A percentile compares a stretch with the other conserved stretches of the same genome.
Evolutionary conservation across 2,797 vertebrate species (phyloP).

Genomic region (Malurus leucopterus): DNA sequence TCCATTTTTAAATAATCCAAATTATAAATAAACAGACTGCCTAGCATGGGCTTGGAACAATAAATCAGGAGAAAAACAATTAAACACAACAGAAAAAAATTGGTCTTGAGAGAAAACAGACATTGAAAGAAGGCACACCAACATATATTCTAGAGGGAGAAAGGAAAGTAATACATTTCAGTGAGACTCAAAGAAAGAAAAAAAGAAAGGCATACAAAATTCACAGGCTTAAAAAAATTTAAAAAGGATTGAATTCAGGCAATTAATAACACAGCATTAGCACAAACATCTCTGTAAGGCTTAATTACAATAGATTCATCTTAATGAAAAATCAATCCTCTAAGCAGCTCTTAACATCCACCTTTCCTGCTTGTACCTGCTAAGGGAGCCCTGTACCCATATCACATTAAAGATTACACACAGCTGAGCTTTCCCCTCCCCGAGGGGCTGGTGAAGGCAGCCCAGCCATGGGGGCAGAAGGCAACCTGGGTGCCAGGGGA

Average conservation of each 20-base stretch:
- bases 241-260: neutral
- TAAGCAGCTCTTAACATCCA: conserved; percentile 6
- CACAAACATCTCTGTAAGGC: neutral
- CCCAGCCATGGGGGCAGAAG: neutral
- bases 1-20: conserved; percentile 61
- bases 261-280: conserved; percentile 37
- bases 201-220: neutral
- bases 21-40: conserved; percentile 65
- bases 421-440: neutral
- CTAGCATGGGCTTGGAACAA: conserved; percentile 55
- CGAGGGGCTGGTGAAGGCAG: neutral
- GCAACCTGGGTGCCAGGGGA: neutral
- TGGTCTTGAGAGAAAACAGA: conserved; percentile 62
- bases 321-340: conserved; percentile 25
- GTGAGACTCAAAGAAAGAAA: neutral
- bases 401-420: neutral
- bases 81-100: conserved; percentile 61
- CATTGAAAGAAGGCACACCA: conserved; percentile 36
- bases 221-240: neutral
- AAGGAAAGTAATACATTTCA: neutral
- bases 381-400: neutral
- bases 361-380: neutral
- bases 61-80: conserved; percentile 66
- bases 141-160: conserved; percentile 12
- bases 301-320: conserved; percentile 38